These are phyloP conservation scores for Teleopsis dalmanni DNA, from an alignment of 1,140 invertebrate species.

Conservation along the genomic window DNA sequence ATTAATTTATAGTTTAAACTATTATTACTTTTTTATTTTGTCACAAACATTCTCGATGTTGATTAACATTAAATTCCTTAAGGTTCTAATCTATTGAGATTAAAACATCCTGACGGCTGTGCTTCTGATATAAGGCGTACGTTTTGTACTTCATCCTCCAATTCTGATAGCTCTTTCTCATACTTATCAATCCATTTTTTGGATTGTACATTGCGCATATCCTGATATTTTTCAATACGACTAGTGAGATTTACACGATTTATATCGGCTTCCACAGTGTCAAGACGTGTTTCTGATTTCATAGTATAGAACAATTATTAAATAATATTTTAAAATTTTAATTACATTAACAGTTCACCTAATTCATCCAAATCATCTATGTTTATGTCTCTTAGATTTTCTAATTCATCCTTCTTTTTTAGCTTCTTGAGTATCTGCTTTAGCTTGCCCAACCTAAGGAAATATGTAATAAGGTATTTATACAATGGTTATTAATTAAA, in stretches of 20 bases:
- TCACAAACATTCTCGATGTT: no score
- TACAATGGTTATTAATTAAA: background rate
- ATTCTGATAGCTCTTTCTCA: constrained; percentile 64
- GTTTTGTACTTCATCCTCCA: constrained; percentile 76
- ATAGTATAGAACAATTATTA: background rate
- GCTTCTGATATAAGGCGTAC: constrained; percentile 75
- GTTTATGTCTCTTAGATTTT: constrained; percentile 69
- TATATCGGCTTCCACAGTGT: constrained; percentile 65
- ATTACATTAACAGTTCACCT: constrained; percentile 19
- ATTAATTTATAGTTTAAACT: no score
- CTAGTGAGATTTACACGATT: constrained; percentile 66
- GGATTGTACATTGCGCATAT: constrained; percentile 66
- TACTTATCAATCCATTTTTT: constrained; percentile 74
- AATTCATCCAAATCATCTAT: constrained; percentile 60
- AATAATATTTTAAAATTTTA: constrained; percentile 1
- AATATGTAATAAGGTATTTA: background rate
- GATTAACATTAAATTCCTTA: constrained; percentile 15
- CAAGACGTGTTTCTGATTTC: constrained; percentile 60
- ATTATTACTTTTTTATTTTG: no score
- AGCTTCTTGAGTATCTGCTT: constrained; percentile 69
- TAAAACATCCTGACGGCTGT: constrained; percentile 78
- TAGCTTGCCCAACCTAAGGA: constrained; percentile 78
- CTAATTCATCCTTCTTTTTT: constrained; percentile 72
- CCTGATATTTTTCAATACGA: constrained; percentile 61
- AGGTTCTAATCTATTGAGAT: constrained; percentile 57